Evolutionary conservation across 2,888 invertebrate genomes (phyloP).

Genomic region (Rhamnusium bicolor): DNA sequence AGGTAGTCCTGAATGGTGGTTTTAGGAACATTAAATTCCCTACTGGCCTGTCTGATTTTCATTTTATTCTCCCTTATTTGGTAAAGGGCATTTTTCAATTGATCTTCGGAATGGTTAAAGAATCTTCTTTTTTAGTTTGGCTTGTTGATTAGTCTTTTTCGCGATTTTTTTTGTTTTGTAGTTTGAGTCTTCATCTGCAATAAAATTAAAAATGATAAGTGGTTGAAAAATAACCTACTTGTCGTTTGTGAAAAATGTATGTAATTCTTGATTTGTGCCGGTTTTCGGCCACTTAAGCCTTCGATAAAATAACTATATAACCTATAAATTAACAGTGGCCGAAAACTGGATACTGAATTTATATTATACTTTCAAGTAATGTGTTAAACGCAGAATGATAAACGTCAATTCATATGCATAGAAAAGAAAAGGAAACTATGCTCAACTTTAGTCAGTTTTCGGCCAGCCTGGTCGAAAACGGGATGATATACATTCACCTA

Average conservation of each 20-base stretch:
- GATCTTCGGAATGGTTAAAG: background rate
- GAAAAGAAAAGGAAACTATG: background rate
- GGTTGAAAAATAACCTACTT: background rate
- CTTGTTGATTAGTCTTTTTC: background rate
- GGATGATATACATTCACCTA: background rate
- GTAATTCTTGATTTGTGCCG: background rate
- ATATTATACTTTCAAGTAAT: background rate
- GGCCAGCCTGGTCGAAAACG: background rate
- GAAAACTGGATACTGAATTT: background rate
- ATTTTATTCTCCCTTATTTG: conserved; percentile 2
- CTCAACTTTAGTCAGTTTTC: background rate
- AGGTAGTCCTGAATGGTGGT: background rate
- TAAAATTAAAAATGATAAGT: background rate
- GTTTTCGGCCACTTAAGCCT: background rate
- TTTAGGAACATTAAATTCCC: background rate
- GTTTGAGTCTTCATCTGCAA: background rate
- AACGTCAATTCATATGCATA: background rate
- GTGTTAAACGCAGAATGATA: background rate
- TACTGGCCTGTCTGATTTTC: background rate
- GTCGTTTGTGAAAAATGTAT: background rate
- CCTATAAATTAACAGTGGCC: background rate
- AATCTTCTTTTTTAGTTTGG: background rate
- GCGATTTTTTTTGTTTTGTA: background rate
- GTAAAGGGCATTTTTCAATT: background rate
- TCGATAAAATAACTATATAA: background rate